A percentile compares a stretch with the other conserved stretches of the same genome.
Conservation (phyloP, 2,888 invertebrate species). For the Ariolimax columbianus region DNA sequence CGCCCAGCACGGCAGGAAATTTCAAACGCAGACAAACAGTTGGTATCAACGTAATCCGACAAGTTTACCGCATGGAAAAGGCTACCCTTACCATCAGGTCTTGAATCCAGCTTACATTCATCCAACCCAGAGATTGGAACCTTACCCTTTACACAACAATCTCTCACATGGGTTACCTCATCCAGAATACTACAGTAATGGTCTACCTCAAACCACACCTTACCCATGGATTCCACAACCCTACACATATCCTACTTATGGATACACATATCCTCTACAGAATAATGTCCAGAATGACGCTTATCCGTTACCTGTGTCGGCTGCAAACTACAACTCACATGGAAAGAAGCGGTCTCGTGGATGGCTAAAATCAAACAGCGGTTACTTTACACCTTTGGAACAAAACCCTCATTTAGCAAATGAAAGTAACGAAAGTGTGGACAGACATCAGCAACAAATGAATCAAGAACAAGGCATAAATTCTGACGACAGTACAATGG, state of each 20-base stretch:
- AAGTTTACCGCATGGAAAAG: not conserved
- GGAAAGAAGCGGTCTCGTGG: not conserved
- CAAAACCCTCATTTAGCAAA: not conserved
- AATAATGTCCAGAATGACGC: not conserved
- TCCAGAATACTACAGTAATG: not conserved
- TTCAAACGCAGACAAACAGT: not conserved
- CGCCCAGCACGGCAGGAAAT: not conserved
- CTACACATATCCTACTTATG: not conserved
- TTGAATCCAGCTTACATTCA: not conserved
- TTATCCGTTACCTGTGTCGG: not conserved
- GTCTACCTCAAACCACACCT: not conserved
- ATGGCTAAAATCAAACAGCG: not conserved
- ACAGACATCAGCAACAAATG: not conserved
- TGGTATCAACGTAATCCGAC: not conserved
- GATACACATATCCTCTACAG: not conserved
- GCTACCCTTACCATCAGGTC: not conserved
- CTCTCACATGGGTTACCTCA: not conserved
- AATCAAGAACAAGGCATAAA: not conserved
- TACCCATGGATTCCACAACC: conserved; percentile 16
- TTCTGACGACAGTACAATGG: not conserved
- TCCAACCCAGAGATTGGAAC: not conserved
- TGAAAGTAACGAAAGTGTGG: not conserved
- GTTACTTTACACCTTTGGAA: no score
- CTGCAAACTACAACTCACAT: not conserved
- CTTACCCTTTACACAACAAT: not conserved